These are phyloP conservation scores for Sympetrum striolatum DNA, from an alignment of 2,888 invertebrate species.

Conservation along the genomic window DNA sequence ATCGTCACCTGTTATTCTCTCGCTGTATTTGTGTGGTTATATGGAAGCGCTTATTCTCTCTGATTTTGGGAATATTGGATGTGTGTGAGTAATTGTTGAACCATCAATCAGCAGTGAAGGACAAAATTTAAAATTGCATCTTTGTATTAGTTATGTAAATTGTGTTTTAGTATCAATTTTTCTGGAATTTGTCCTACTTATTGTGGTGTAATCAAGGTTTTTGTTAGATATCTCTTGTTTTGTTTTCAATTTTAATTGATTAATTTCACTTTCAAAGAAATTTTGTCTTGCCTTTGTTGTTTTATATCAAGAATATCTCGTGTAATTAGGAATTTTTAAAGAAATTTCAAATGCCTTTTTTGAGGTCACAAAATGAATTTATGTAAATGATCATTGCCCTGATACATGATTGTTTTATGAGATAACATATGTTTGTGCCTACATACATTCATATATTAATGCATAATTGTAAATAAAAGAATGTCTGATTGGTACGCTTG, in stretches of 20 bases:
- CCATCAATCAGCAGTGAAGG: background rate
- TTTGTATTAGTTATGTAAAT: background rate
- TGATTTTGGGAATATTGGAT: background rate
- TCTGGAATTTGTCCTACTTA: background rate
- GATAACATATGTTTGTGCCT: background rate
- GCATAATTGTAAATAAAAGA: background rate
- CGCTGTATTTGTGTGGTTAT: background rate
- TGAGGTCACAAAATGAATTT: background rate
- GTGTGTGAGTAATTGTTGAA: background rate
- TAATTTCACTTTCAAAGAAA: background rate
- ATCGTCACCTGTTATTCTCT: background rate
- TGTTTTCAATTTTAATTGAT: background rate
- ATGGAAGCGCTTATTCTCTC: background rate
- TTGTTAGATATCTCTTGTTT: constrained; percentile 11
- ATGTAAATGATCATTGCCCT: background rate
- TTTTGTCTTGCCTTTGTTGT: background rate
- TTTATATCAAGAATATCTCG: background rate
- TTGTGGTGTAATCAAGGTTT: background rate
- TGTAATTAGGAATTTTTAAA: background rate
- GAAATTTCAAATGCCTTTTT: background rate
- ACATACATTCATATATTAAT: background rate
- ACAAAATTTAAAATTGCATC: background rate
- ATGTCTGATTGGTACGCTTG: background rate
- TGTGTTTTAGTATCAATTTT: background rate
- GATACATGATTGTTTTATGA: background rate